Base-by-base conservation (phyloP, 2,797 vertebrate species). In the Lepidocolaptes lacrymiger region DNA sequence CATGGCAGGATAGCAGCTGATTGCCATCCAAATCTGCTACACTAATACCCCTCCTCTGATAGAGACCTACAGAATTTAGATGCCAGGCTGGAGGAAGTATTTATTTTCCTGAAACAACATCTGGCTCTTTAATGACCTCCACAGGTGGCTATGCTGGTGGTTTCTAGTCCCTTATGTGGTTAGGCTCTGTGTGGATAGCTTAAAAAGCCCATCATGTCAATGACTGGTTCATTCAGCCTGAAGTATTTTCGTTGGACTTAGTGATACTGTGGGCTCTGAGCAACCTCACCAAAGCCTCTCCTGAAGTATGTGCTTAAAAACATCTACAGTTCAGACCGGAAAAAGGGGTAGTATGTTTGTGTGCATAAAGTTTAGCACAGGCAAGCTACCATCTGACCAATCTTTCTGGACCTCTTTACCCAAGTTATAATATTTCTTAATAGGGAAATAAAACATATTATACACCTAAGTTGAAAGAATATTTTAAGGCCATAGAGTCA, bases 221-320 rank as follows among this genome's bases (percentile, higher is more conserved):
- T 95, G 95, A 93, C 88, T 94, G 90, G 34, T 58, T 91, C 89
- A 94, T 94, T 97, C 73, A 95, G 64, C 30, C 81, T 80, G 78
- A 58, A 92, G 18, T 97, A 44, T 97, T 97, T 97, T 82, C 2
- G 0, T 96, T 97, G 97, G 97, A 91, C 93, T 43, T 32, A 22
- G 85, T 41, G 67, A 59, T 62, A n/a, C 59, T 95, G 83, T 71
- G 94, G 93, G 93, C 92, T 97, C 89, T 94, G 89, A 91, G 30
- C 87, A 95, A 93, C 88, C 89, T 92, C 96, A 62, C 91, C 69
- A 84, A 69, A 96, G 68, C 69, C 81, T 91, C 61, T 92, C 89
- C 93, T 93, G 61, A 94, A 97, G 90, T 91, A 88, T 90, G 83
- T 96, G 95, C 92, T 96, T 96, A 90, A 92, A 96, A 76, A 56